Conservation (phyloP, 1,140 invertebrate genomes). For the Patella vulgata region DNA sequence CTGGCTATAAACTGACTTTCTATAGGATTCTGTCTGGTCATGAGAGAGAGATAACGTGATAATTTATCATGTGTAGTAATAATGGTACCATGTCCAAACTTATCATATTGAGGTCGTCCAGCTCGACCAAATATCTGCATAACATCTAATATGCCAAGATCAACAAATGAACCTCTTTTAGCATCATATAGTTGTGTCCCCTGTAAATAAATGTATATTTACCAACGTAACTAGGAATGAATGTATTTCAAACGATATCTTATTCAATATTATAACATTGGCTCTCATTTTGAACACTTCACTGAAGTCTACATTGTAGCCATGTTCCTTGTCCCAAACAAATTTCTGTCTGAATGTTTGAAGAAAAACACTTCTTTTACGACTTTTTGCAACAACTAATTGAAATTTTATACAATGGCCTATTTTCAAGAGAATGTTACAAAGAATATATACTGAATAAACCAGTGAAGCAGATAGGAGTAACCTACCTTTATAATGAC, state of each 20-base stretch:
- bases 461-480: background rate
- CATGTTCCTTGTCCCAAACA: background rate
- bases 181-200: conserved; percentile 99
- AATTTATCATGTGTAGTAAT: conserved; percentile 95
- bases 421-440: too few relatives aligned
- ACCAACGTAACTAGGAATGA: conserved; percentile 12
- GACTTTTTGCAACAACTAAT: too few relatives aligned
- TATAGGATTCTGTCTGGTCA: conserved; percentile 98
- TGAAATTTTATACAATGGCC: too few relatives aligned
- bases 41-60: conserved; percentile 89
- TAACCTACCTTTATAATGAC: conserved; percentile 89
- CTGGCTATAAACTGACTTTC: conserved; percentile 95
- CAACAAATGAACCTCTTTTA: conserved; percentile 92
- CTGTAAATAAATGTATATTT: conserved; percentile 71
- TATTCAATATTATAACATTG: background rate
- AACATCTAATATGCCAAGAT: conserved; percentile 96
- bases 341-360: too few relatives aligned
- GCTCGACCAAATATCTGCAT: conserved; percentile 99
- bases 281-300: background rate
- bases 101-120: conserved; percentile 86
- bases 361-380: too few relatives aligned
- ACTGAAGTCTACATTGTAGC: background rate
- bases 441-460: too few relatives aligned
- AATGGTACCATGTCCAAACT: conserved; percentile 87
- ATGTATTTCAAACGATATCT: background rate